Percentiles rank a stretch among this genome's conserved stretches.
These are phyloP conservation scores for Troides aeacus DNA, from an alignment of 2,888 invertebrate species.

Conservation along the genomic window DNA sequence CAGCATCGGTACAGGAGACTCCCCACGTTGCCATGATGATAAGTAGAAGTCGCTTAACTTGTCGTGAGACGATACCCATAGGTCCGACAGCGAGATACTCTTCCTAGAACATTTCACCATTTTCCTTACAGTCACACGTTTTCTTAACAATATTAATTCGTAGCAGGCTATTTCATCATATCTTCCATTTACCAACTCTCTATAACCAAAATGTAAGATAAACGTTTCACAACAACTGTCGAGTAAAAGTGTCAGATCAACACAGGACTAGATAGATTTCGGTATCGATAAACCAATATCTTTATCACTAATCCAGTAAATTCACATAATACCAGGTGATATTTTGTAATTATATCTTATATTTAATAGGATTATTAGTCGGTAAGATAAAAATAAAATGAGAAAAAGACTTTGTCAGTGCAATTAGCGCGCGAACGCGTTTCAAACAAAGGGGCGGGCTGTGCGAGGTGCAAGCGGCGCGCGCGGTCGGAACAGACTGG, in stretches of 20 bases:
- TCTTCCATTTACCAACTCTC: slow-evolving; percentile 15
- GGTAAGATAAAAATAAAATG: slow-evolving; percentile 2
- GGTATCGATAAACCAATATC: slow-evolving; percentile 48
- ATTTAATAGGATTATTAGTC: slow-evolving; percentile 1
- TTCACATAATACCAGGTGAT: slow-evolving; percentile 14
- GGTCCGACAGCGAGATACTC: slow-evolving; percentile 50
- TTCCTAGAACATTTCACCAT: slow-evolving; percentile 71
- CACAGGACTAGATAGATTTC: slow-evolving; percentile 32
- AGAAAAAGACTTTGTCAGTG: not conserved
- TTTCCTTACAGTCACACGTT: slow-evolving; percentile 38
- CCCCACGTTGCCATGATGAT: slow-evolving; percentile 71
- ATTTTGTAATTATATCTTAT: slow-evolving; percentile 11
- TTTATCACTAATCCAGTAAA: slow-evolving; percentile 41
- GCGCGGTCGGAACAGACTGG: slow-evolving; percentile 47
- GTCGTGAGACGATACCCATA: slow-evolving; percentile 65
- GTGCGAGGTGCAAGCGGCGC: slow-evolving; percentile 31
- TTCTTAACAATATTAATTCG: not conserved
- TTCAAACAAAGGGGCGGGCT: slow-evolving; percentile 30
- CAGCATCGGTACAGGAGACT: slow-evolving; percentile 61
- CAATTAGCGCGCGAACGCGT: slow-evolving; percentile 1
- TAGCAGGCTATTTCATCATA: slow-evolving; percentile 25
- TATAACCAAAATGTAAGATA: slow-evolving; percentile 34
- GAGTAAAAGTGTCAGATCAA: slow-evolving; percentile 38
- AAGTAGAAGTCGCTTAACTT: slow-evolving; percentile 64
- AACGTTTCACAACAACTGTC: slow-evolving; percentile 41